Evolutionary conservation across 2,888 invertebrate species (phyloP), one percentile per base, ranked within the genome.

Genomic region (Eucriotettix oculatus): DNA sequence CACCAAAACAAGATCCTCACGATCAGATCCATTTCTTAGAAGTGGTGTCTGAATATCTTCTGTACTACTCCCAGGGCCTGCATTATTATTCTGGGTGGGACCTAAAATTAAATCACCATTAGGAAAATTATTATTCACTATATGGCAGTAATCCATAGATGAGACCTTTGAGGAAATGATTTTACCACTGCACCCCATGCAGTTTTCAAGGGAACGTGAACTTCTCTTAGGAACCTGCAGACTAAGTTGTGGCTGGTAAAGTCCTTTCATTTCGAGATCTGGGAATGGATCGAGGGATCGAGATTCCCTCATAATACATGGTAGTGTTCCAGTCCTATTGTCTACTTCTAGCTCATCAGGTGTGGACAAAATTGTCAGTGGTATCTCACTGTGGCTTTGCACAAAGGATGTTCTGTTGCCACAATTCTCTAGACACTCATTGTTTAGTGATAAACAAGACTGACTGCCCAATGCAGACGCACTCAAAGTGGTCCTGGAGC

Each of bases 211-310:
- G 17, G 78, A 78, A 52, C 73, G 70, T 58, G 71, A 71, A 66
- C 73, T 69, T 63, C 74, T 63, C 63, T 66, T 63, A 16, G 67
- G 65, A 40, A 69, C 69, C 55, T 70, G 62, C 42, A 54, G 14
- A 10, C 55, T 54, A 9, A 64, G 54, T 10, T 58, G 62, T 16
- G 60, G 55, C 66, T 67, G 43, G 66, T 65, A 67, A 41, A 69
- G 68, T 54, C 70, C 59, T 42, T 52, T 16, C 10, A 67, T 5
- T 10, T 16, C 55, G 2, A 69, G 69, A 57, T 65, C 64, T 10
- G 83, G 84, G 68, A 86, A 76, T 3, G 80, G 80, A 69, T 86
- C 85, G 62, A 86, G 71, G 0, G 85, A 85, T 64, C 80, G 79
- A 0, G 83, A 81, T 68, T 83, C 83, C 29, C 83, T 75, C 63